phyloP scores from a whole-genome alignment of 2,797 vertebrate species.

The Psittacula derbiana region DNA sequence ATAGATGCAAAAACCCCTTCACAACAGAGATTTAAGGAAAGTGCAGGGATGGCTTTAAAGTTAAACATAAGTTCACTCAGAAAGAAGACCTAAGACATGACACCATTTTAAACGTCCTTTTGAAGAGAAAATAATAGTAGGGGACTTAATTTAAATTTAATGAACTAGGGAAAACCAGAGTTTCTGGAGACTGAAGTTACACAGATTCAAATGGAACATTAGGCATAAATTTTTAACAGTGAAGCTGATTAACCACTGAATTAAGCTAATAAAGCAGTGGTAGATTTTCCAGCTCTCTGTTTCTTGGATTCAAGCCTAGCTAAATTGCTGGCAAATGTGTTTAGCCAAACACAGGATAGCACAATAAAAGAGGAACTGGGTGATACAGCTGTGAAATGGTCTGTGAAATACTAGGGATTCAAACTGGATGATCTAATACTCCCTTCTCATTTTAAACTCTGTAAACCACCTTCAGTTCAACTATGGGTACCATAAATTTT shows the following conservation, averaged over 20 bases:
- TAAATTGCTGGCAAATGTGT: constrained; percentile 11
- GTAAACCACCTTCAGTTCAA: neutral
- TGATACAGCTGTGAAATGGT: neutral
- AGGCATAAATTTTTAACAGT: neutral
- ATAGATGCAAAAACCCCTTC: neutral
- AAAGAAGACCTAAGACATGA: neutral
- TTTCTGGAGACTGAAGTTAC: neutral
- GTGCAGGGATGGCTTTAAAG: neutral
- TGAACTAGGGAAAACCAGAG: neutral
- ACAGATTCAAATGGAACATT: neutral
- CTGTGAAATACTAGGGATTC: neutral
- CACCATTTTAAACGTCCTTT: neutral
- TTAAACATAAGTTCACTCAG: neutral
- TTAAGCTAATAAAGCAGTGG: neutral
- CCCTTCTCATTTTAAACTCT: neutral
- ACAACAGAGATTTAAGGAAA: neutral
- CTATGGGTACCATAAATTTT: neutral
- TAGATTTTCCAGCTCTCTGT: neutral
- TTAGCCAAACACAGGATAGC: neutral
- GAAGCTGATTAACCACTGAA: neutral
- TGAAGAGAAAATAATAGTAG: neutral
- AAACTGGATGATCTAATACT: neutral
- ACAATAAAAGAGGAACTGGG: neutral
- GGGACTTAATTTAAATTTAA: neutral
- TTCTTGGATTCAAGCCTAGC: neutral